Base-by-base conservation (phyloP, 2,888 invertebrate species). In the Antheraea yamamai region DNA sequence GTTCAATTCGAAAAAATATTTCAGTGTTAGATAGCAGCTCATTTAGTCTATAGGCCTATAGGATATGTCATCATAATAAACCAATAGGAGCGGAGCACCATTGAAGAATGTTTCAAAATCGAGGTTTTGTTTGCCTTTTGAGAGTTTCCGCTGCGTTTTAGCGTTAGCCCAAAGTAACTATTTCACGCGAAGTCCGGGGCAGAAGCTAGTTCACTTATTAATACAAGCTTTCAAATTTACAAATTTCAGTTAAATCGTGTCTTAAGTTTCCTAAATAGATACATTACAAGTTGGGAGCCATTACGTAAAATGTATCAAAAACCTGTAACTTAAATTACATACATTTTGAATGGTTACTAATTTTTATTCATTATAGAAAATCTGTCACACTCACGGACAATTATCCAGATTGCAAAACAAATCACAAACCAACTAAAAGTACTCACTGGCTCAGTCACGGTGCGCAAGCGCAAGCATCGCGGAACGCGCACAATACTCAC, bases 401-500 rank as follows among this genome's bases (percentile, higher is more conserved):
- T 66, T 30, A 61, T 61, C 1, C 23, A 66, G 64, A 66, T 66
- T 66, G 64, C 26, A 26, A 66, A 66, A 30, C 4, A 30, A 66
- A 16, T 66, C 64, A 26, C 26, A 66, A 66, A 30, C 30, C 73
- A 73, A 16, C 51, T 23, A 64, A 23, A 64, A 26, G 47, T 47
- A 64, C 64, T n/a, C 47, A 66, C 58, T 52, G 23, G 47, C 23
- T 73, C 81, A 79, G 84, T 86, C 86, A 86, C 85, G 86, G 81
- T 79, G 81, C 79, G 79, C 80, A 77, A 76, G 83, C 83, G 86
- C 64, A 64, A 73, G 35, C 85, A 83, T 83, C 80, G 82, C 84
- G 82, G 80, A 80, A 80, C 83, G 84, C 82, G 85, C 83, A 86
- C 87, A 85, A 86, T 84, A 85, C 84, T 77, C 84, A 81, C 84